These are phyloP conservation scores for Paratilapia polleni DNA, from an alignment of 2,113 vertebrate genomes.

Conservation along the genomic window DNA sequence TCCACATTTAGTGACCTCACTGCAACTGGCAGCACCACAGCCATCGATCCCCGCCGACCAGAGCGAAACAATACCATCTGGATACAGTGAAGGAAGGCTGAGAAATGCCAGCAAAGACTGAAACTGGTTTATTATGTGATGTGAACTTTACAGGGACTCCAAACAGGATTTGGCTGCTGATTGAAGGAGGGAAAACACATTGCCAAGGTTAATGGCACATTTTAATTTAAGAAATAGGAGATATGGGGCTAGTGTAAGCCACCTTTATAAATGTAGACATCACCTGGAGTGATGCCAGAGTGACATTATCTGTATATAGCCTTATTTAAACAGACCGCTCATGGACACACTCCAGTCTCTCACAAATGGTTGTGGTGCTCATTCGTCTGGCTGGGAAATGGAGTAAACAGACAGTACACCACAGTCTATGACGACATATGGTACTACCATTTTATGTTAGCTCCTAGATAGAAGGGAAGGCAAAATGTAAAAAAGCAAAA, in stretches of 20 bases:
- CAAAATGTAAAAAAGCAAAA: conserved; percentile 43
- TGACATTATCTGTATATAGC: conserved; percentile 58
- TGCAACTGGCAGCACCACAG: conserved; percentile 82
- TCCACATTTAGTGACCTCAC: conserved; percentile 96
- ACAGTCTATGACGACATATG: conserved; percentile 38
- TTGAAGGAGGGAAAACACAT: conserved; percentile 3
- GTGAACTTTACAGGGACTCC: conserved; percentile 21
- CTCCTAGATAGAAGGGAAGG: background rate
- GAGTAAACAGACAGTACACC: conserved; percentile 58
- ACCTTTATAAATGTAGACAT: conserved; percentile 39
- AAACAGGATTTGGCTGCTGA: conserved; percentile 62
- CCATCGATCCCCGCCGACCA: conserved; percentile 85
- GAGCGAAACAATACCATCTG: conserved; percentile 94
- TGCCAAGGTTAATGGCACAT: conserved; percentile 13
- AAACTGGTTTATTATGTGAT: conserved; percentile 16
- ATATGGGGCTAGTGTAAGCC: conserved; percentile 6
- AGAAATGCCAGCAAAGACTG: conserved; percentile 1
- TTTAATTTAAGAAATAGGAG: conserved; percentile 48
- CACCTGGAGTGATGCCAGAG: conserved; percentile 70
- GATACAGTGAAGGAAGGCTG: conserved; percentile 88
- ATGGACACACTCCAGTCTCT: background rate
- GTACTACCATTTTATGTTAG: background rate
- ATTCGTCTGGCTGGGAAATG: conserved; percentile 12
- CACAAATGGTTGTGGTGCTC: conserved; percentile 20
- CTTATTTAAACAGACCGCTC: conserved; percentile 62